These are phyloP conservation scores for Nematopogon swammerdamellus DNA, from an alignment of 2,888 invertebrate species.

Conservation along the genomic window DNA sequence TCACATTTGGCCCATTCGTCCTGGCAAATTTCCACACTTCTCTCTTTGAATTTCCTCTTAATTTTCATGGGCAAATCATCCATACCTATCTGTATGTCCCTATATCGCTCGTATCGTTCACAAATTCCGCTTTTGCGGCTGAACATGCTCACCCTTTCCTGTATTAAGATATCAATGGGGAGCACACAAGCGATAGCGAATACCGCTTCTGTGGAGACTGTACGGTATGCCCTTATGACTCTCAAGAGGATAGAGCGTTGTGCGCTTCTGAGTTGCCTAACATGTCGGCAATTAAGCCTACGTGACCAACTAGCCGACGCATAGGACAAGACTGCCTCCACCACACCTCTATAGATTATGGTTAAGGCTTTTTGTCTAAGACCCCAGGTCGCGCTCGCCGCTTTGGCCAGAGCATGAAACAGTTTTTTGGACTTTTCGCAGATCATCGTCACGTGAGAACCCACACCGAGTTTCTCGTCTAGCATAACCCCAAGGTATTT, in stretches of 20 bases:
- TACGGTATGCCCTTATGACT: constrained; percentile 16
- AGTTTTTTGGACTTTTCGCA: not conserved
- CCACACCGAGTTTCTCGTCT: constrained; percentile 8
- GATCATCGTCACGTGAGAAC: constrained; percentile 8
- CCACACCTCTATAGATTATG: not conserved
- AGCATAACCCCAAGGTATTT: constrained; percentile 11
- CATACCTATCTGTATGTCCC: constrained; percentile 5
- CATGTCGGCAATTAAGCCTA: no score
- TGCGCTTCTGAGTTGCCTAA: no score
- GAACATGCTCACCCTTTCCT: no score
- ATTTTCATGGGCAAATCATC: not conserved
- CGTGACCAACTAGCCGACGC: not conserved
- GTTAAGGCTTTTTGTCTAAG: not conserved
- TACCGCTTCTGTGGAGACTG: constrained; percentile 14
- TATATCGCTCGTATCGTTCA: no score
- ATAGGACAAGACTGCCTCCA: not conserved
- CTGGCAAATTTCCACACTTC: no score
- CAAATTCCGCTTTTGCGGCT: no score
- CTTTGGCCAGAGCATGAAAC: not conserved
- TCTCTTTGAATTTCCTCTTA: constrained; percentile 1
- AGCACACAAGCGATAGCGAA: constrained; percentile 16
- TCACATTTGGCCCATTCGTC: constrained; percentile 9
- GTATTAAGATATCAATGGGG: no score
- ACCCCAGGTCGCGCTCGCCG: not conserved
- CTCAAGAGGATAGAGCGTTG: not conserved